Evolutionary conservation across 1,140 invertebrate genomes (phyloP).

Genomic region (Halyomorpha halys): DNA sequence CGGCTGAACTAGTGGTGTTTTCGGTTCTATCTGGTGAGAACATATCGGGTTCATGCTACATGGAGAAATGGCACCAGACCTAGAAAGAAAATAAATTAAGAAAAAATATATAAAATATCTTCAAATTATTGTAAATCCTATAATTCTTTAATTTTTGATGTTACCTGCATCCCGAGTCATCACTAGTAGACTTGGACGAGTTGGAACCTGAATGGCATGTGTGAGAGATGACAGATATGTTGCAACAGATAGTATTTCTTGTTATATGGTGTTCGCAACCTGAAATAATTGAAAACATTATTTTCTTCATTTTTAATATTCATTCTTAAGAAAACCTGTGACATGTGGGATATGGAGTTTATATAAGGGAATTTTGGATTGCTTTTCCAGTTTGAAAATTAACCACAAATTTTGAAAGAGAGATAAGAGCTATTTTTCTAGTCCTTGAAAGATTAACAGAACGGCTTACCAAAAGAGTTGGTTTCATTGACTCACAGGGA

Average conservation of each 20-base stretch:
- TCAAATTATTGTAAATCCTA: not conserved
- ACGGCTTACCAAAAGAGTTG: too few species aligned
- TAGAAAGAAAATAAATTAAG: constrained; percentile 2
- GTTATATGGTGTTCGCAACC: constrained; percentile 11
- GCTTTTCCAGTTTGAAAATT: too few species aligned
- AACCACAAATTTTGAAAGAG: too few species aligned
- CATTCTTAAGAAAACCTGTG: too few species aligned
- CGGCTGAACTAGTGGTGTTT: constrained; percentile 35
- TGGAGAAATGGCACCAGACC: constrained; percentile 21
- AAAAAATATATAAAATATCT: not conserved
- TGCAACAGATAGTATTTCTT: constrained; percentile 20
- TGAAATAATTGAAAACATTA: not conserved
- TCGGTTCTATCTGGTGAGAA: constrained; percentile 9
- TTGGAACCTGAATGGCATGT: not conserved
- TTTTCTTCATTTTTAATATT: too few species aligned
- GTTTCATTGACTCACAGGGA: too few species aligned
- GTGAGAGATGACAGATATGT: constrained; percentile 18
- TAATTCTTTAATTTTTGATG: not conserved
- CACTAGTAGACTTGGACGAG: constrained; percentile 11
- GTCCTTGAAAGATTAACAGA: too few species aligned
- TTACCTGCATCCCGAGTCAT: constrained; percentile 23
- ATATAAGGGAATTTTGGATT: too few species aligned
- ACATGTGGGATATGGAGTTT: too few species aligned
- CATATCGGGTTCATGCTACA: not conserved
- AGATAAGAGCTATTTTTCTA: too few species aligned